Evolutionary conservation across 2,797 vertebrate genomes (phyloP).

Genomic region (Sparus aurata): DNA sequence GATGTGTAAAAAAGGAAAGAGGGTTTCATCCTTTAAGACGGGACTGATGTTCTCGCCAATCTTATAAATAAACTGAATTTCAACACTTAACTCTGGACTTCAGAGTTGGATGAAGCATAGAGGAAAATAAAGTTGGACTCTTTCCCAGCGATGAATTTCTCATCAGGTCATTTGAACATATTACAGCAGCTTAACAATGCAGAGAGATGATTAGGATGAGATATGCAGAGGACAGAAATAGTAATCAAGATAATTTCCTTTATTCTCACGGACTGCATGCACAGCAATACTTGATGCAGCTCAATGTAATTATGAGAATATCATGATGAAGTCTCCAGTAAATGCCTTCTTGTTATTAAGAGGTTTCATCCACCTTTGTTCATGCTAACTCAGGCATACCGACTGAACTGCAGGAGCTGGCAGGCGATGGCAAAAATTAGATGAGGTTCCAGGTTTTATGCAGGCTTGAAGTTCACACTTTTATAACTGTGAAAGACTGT

Average conservation of each 20-base stretch:
- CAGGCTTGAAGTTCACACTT: not conserved
- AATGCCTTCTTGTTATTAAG: constrained; percentile 37
- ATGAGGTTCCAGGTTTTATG: constrained; percentile 11
- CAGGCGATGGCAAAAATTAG: constrained; percentile 12
- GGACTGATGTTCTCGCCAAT: constrained; percentile 6
- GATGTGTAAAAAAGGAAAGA: not conserved
- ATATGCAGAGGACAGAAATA: constrained; percentile 31
- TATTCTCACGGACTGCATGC: constrained; percentile 18
- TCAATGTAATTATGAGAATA: constrained; percentile 38
- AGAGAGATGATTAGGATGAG: constrained; percentile 2
- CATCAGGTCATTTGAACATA: constrained; percentile 24
- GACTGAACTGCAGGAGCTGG: constrained; percentile 26
- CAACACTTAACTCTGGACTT: not conserved
- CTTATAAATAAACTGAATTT: constrained; percentile 7
- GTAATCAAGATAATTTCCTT: constrained; percentile 23
- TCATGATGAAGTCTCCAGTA: constrained; percentile 32
- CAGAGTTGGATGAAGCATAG: constrained; percentile 8
- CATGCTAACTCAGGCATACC: constrained; percentile 43
- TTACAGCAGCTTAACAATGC: constrained; percentile 28
- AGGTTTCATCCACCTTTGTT: constrained; percentile 38
- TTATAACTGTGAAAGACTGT: constrained; percentile 8
- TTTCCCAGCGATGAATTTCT: constrained; percentile 20
- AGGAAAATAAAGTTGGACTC: constrained; percentile 15
- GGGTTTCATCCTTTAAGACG: constrained; percentile 3
- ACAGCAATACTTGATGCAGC: not conserved